Evolutionary conservation across 2,888 invertebrate species (phyloP).

Genomic region (Cecidostiba fungosa): DNA sequence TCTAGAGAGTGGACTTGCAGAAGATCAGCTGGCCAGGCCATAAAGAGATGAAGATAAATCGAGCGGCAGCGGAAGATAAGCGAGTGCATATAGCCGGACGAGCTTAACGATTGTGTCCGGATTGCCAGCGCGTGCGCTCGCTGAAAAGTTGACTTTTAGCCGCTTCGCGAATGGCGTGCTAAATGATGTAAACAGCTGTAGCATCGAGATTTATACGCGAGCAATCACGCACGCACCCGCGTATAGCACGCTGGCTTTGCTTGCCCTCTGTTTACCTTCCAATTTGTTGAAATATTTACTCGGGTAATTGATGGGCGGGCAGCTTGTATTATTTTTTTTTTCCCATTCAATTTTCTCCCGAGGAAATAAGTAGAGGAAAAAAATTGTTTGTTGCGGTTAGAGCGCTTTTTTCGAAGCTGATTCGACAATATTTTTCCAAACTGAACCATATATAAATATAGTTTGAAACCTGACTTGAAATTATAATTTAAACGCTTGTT

Average conservation of each 20-base stretch:
- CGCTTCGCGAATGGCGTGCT: constrained; percentile 36
- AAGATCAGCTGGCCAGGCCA: constrained; percentile 12
- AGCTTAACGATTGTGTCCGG: not conserved
- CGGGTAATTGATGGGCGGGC: not conserved
- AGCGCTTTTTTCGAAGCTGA: no score
- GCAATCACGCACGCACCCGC: not conserved
- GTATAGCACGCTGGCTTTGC: no score
- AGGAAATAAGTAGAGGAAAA: no score
- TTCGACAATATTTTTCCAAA: no score
- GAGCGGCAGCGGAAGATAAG: constrained; percentile 36
- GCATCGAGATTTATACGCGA: constrained; percentile 22
- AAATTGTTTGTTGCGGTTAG: no score
- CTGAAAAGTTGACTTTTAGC: constrained; percentile 42
- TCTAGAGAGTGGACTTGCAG: not conserved
- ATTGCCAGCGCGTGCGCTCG: not conserved
- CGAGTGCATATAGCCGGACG: not conserved
- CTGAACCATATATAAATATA: no score
- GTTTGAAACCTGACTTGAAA: no score
- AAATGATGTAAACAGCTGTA: constrained; percentile 45
- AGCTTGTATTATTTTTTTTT: not conserved
- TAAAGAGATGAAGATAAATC: constrained; percentile 58
- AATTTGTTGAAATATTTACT: not conserved
- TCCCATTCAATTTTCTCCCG: not conserved
- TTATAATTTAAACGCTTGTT: no score
- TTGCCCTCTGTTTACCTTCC: not conserved